Conservation (phyloP, 1,140 invertebrate genomes). For the Drosophila miranda region DNA sequence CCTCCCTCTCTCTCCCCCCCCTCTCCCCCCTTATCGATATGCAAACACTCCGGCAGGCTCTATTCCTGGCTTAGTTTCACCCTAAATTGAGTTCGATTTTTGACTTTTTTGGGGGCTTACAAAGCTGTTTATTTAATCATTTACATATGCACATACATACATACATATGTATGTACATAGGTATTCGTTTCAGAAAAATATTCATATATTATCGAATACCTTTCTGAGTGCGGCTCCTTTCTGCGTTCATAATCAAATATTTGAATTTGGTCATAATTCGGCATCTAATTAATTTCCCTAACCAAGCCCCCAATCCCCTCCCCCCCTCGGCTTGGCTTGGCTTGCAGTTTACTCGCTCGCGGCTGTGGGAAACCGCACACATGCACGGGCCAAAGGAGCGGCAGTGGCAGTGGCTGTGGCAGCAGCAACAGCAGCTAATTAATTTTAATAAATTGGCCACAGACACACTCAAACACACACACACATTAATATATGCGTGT, state of each 20-base stretch:
- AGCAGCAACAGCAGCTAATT: conserved; percentile 66
- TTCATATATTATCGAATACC: background rate
- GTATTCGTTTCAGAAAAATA: too few species aligned
- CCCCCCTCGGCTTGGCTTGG: too few species aligned
- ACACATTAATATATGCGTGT: conserved; percentile 6
- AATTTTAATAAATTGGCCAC: conserved; percentile 77
- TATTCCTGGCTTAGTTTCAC: conserved; percentile 25
- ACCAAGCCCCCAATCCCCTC: too few species aligned
- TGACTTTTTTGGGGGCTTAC: background rate
- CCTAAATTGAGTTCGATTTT: conserved; percentile 35
- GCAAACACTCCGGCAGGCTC: conserved; percentile 41
- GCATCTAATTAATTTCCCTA: conserved; percentile 34
- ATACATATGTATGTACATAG: background rate
- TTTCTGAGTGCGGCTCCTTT: conserved; percentile 7
- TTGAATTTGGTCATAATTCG: conserved; percentile 35
- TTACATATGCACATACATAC: too few species aligned
- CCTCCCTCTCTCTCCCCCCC: too few species aligned
- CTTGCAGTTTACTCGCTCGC: conserved; percentile 12
- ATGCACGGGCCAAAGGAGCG: conserved; percentile 23
- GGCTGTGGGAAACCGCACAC: conserved; percentile 49
- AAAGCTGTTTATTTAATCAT: background rate
- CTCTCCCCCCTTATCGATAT: conserved; percentile 17
- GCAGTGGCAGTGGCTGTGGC: conserved; percentile 3
- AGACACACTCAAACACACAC: conserved; percentile 26
- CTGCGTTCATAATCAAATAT: conserved; percentile 31